A percentile compares a stretch with the other conserved stretches of the same genome.
Conservation (phyloP, 1,140 invertebrate genomes). For the Cotesia chilonis region DNA sequence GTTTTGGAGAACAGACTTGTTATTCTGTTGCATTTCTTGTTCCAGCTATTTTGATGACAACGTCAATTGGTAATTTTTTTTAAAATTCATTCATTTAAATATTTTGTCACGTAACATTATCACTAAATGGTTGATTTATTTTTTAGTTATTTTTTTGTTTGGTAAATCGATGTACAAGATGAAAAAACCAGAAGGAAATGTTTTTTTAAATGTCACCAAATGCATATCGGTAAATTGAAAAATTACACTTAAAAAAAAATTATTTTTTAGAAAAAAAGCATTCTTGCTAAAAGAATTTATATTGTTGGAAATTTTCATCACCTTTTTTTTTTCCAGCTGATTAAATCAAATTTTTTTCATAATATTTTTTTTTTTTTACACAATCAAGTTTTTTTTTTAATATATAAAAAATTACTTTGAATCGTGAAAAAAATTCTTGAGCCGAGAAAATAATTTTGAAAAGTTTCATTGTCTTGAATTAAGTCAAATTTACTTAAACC, state of each 20-base stretch:
- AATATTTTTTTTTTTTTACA: too few species aligned
- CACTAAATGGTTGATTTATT: conserved; percentile 40
- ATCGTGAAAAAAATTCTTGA: too few species aligned
- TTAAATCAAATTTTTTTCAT: too few species aligned
- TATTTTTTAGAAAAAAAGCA: conserved; percentile 13
- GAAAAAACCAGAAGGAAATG: conserved; percentile 82
- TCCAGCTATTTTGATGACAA: conserved; percentile 85
- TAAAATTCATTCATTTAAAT: conserved; percentile 16
- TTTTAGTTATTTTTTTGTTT: conserved; percentile 81
- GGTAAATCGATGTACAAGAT: conserved; percentile 83
- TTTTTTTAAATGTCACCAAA: conserved; percentile 78
- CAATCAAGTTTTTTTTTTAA: too few species aligned
- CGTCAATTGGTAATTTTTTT: conserved; percentile 78
- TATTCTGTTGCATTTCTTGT: conserved; percentile 93
- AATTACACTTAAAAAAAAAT: conserved; percentile 16
- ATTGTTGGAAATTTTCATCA: too few species aligned
- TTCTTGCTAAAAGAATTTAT: too few species aligned
- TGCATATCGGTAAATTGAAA: conserved; percentile 79
- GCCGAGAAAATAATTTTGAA: too few species aligned
- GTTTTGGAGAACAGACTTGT: conserved; percentile 83
- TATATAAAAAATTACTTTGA: too few species aligned
- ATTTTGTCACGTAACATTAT: not conserved
- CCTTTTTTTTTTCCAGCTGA: too few species aligned
- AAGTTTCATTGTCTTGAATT: too few species aligned
- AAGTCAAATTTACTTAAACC: too few species aligned